Evolutionary conservation across 2,797 vertebrate genomes (phyloP).

Genomic region (Momotus momota): DNA sequence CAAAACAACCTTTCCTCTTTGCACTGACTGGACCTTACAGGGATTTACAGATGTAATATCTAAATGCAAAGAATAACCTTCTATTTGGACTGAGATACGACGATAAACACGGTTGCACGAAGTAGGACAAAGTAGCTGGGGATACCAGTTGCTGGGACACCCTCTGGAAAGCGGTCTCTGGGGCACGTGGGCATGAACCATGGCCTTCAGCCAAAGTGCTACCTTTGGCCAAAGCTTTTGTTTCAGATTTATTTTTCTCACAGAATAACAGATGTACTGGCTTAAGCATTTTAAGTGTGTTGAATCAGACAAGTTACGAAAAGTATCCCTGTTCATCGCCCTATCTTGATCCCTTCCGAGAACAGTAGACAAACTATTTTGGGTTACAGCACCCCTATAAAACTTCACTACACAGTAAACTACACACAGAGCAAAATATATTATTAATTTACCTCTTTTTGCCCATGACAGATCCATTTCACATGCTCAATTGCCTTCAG

Average conservation of each 20-base stretch:
- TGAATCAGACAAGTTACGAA: background rate
- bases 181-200: background rate
- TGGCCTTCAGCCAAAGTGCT: background rate
- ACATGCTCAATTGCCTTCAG: background rate
- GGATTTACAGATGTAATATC: background rate
- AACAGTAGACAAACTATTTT: background rate
- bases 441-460: background rate
- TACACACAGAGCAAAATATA: background rate
- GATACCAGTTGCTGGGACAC: background rate
- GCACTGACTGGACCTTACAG: background rate
- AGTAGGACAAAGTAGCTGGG: background rate
- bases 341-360: background rate
- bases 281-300: background rate
- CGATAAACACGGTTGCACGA: background rate
- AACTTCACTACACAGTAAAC: background rate
- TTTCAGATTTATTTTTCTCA: background rate
- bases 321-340: background rate
- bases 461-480: background rate
- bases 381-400: background rate
- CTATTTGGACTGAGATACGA: background rate
- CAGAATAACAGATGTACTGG: fast-evolving
- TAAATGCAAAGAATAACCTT: background rate
- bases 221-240: background rate
- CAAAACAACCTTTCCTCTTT: background rate
- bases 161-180: background rate